Percentiles rank a stretch among this genome's conserved stretches.
These are phyloP conservation scores for Pammene fasciana DNA, from an alignment of 2,888 invertebrate species.

Conservation along the genomic window DNA sequence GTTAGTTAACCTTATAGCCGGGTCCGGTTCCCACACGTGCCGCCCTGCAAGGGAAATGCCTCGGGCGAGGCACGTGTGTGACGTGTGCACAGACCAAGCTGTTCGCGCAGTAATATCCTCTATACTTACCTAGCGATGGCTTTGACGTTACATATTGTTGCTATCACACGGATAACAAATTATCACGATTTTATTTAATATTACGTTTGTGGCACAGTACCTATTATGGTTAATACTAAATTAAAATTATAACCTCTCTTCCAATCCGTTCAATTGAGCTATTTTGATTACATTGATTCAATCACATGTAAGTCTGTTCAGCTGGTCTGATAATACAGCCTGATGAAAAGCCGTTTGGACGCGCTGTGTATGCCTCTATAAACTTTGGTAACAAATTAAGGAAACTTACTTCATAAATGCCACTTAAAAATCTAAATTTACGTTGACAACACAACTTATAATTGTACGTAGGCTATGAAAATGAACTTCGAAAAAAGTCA, in stretches of 20 bases:
- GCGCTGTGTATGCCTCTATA: neutral
- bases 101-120: neutral
- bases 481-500: neutral
- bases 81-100: too few species aligned
- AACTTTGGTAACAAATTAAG: too few species aligned
- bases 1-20: too few species aligned
- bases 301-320: neutral
- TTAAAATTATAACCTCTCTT: neutral
- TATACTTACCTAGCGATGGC: too few species aligned
- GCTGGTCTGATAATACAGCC: neutral
- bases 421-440: neutral
- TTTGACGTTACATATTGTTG: slow-evolving; percentile 21
- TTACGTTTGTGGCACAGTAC: neutral
- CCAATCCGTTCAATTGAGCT: neutral
- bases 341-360: neutral
- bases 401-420: too few species aligned
- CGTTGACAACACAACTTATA: neutral
- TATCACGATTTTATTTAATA: neutral
- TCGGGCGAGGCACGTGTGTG: too few species aligned
- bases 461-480: slow-evolving; percentile 10
- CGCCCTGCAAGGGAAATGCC: too few species aligned
- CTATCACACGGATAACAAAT: slow-evolving; percentile 5
- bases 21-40: too few species aligned
- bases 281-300: neutral
- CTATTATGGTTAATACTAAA: neutral